A percentile compares a stretch with the other conserved stretches of the same genome.
phyloP scores from a whole-genome alignment of 1,140 invertebrate species.

The Brachionus rubens region DNA sequence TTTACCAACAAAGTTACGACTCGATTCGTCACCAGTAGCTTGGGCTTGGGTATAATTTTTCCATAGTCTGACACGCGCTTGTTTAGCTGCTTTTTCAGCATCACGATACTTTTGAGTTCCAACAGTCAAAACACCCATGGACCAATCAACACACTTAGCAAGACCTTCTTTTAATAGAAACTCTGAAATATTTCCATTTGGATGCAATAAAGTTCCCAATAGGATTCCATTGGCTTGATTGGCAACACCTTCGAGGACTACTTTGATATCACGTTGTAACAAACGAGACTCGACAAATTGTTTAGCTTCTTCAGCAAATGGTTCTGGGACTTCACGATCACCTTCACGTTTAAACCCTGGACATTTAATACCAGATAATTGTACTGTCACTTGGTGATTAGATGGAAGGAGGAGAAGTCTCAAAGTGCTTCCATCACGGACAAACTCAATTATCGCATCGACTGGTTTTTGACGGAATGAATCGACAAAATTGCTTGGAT shows the following conservation, averaged over 20 bases:
- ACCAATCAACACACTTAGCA: conserved; percentile 95
- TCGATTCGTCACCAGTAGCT: conserved; percentile 42
- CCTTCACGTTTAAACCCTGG: conserved; percentile 73
- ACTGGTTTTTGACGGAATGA: conserved; percentile 11
- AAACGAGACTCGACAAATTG: conserved; percentile 86
- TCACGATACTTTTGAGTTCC: conserved; percentile 77
- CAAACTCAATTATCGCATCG: conserved; percentile 84
- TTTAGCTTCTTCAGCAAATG: conserved; percentile 75
- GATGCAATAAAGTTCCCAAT: conserved; percentile 50
- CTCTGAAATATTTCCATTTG: conserved; percentile 90
- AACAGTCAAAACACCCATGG: conserved; percentile 76
- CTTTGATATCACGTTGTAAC: conserved; percentile 86
- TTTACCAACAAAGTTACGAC: conserved; percentile 49
- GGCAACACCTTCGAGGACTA: conserved; percentile 83
- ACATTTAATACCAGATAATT: conserved; percentile 76
- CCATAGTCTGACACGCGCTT: conserved; percentile 80
- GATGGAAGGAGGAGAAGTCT: conserved; percentile 79
- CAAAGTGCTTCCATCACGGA: conserved; percentile 90
- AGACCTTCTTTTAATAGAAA: conserved; percentile 83
- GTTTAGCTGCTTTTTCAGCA: conserved; percentile 82
- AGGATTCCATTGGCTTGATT: conserved; percentile 68
- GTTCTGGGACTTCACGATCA: conserved; percentile 64
- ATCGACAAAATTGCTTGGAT: conserved; percentile 23
- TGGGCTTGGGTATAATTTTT: conserved; percentile 68
- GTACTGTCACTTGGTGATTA: conserved; percentile 82